phyloP scores from a whole-genome alignment of 1,140 invertebrate species.

The Zaprionus taronus region DNA sequence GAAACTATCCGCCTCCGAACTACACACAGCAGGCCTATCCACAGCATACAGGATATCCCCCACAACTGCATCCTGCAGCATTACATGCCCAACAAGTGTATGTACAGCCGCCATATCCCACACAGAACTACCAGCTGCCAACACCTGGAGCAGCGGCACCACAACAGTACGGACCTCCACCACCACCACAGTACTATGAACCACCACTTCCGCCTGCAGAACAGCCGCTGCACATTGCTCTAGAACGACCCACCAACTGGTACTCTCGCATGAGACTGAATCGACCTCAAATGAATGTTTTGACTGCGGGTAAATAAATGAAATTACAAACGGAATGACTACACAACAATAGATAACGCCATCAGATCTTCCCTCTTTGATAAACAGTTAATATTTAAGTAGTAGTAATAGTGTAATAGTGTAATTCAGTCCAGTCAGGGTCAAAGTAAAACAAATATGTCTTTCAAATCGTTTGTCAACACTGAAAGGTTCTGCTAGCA shows the following conservation, averaged over 20 bases:
- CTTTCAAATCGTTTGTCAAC: too few species aligned
- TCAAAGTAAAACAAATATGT: too few species aligned
- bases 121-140: slow-evolving; percentile 23
- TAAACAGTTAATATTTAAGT: too few species aligned
- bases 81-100: slow-evolving; percentile 26
- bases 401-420: too few species aligned
- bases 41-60: slow-evolving; percentile 15
- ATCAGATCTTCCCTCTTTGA: too few species aligned
- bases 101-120: slow-evolving; percentile 4
- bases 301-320: slow-evolving; percentile 49
- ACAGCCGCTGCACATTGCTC: not conserved
- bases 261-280: slow-evolving; percentile 28
- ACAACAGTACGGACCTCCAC: slow-evolving; percentile 11
- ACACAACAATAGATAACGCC: too few species aligned
- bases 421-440: too few species aligned
- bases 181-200: slow-evolving; percentile 34
- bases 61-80: slow-evolving; percentile 21
- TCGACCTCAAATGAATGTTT: slow-evolving; percentile 47
- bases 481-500: too few species aligned
- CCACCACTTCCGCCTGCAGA: slow-evolving; percentile 4
- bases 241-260: slow-evolving; percentile 29
- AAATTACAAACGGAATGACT: too few species aligned
- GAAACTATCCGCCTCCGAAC: slow-evolving; percentile 9
- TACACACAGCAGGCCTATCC: not conserved
- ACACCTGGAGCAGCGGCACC: slow-evolving; percentile 10